A percentile compares a stretch with the other conserved stretches of the same genome.
Evolutionary conservation across 1,140 invertebrate genomes (phyloP).

Genomic region (Ladona fulva): DNA sequence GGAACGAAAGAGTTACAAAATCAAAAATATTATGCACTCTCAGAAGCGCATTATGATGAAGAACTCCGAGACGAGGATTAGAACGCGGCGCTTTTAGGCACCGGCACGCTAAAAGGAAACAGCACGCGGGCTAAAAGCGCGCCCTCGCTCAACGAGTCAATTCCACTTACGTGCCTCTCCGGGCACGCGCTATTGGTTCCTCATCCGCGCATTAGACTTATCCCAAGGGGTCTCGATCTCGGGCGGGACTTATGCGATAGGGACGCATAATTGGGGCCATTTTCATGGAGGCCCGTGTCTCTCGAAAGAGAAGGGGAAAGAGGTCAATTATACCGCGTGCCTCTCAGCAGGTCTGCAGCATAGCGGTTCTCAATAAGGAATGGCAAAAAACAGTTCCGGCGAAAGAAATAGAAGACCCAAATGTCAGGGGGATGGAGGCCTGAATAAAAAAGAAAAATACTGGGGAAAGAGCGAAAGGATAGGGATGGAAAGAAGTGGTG

Average conservation of each 20-base stretch:
- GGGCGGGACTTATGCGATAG: neutral
- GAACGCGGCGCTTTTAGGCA: too few species aligned
- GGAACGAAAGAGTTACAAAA: too few species aligned
- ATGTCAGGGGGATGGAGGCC: neutral
- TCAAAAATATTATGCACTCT: too few species aligned
- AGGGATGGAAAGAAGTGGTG: neutral
- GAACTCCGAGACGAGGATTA: too few species aligned
- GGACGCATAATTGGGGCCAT: neutral
- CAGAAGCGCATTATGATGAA: too few species aligned
- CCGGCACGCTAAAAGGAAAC: too few species aligned
- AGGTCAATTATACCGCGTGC: neutral
- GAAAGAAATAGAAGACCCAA: neutral
- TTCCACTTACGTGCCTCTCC: too few species aligned
- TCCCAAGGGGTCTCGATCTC: neutral
- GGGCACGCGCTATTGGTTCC: too few species aligned
- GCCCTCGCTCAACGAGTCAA: too few species aligned
- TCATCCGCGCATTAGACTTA: too few species aligned
- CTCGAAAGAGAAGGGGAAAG: too few species aligned
- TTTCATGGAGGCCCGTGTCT: neutral
- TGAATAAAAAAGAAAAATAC: neutral
- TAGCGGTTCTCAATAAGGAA: neutral
- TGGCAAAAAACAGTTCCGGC: neutral
- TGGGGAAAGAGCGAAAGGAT: neutral
- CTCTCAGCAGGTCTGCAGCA: neutral
- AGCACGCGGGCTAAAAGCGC: too few species aligned